A percentile compares a stretch with the other conserved stretches of the same genome.
Conservation (phyloP, 2,888 invertebrate species). For the Dyspetes luteomarginatus region DNA sequence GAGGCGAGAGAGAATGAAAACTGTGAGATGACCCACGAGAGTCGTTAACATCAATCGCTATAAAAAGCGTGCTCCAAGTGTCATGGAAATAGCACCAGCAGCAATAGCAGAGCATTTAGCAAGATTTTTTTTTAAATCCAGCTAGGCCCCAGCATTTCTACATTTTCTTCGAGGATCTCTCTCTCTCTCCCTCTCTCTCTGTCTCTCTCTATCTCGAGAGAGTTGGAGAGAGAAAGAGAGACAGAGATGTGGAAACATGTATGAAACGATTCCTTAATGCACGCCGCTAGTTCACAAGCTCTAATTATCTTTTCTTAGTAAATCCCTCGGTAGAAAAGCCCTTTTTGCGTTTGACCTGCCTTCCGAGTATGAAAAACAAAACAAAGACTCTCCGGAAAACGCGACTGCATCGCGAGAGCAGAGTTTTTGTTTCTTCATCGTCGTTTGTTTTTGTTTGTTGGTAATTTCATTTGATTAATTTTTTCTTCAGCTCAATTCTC, state of each 20-base stretch:
- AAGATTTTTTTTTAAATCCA: too few relatives aligned
- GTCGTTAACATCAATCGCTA: constrained; percentile 41
- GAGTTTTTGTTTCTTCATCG: constrained; percentile 5
- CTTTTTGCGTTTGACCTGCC: too few relatives aligned
- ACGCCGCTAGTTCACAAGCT: too few relatives aligned
- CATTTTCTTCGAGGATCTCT: too few relatives aligned
- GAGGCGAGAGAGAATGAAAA: constrained; percentile 38
- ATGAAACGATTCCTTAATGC: too few relatives aligned
- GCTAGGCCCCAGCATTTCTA: too few relatives aligned
- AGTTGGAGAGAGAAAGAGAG: background rate
- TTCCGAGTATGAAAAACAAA: background rate
- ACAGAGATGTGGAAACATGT: too few relatives aligned
- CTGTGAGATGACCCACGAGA: constrained; percentile 45
- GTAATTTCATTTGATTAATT: background rate
- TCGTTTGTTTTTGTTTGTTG: background rate
- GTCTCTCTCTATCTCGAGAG: background rate
- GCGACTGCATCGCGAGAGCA: constrained; percentile 23
- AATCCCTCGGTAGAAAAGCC: too few relatives aligned
- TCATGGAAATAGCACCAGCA: constrained; percentile 58
- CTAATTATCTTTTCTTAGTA: too few relatives aligned
- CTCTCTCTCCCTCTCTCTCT: too few relatives aligned
- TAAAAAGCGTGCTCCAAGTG: constrained; percentile 40
- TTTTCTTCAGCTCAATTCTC: constrained; percentile 78
- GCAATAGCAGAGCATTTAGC: background rate
- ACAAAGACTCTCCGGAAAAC: constrained; percentile 2